Conservation (phyloP, 2,113 vertebrate genomes). For the Motacilla tschutschensis region DNA sequence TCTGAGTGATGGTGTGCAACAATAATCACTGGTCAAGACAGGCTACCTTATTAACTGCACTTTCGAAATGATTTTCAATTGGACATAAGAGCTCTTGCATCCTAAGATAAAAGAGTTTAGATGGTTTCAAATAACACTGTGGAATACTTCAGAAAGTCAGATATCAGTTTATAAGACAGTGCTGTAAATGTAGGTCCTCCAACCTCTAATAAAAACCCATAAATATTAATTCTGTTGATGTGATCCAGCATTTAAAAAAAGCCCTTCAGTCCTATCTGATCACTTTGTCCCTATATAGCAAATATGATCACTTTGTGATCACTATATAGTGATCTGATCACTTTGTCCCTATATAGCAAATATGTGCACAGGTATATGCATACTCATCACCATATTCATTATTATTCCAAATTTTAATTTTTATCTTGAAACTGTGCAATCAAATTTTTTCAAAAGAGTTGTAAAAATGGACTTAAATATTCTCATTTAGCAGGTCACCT, state of each 20-base stretch:
- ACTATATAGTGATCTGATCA: too few relatives aligned
- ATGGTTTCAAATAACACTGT: neutral
- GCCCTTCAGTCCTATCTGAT: neutral
- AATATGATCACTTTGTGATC: too few relatives aligned
- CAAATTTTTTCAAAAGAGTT: neutral
- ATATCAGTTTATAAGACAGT: neutral
- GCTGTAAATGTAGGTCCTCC: neutral
- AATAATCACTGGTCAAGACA: neutral
- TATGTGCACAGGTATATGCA: neutral
- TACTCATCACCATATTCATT: neutral
- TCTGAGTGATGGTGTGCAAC: neutral
- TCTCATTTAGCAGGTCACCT: neutral
- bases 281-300: neutral
- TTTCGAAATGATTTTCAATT: neutral
- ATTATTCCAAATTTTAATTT: neutral
- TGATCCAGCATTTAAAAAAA: neutral
- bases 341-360: neutral
- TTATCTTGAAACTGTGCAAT: neutral
- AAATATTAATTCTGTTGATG: neutral
- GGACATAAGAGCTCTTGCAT: neutral
- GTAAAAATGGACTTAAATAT: neutral
- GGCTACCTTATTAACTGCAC: neutral
- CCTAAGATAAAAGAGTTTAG: neutral
- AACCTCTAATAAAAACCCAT: neutral
- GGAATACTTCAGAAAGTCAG: neutral